These are phyloP conservation scores for Pseudomyrmex gracilis DNA, from an alignment of 1,140 invertebrate genomes.

Conservation along the genomic window DNA sequence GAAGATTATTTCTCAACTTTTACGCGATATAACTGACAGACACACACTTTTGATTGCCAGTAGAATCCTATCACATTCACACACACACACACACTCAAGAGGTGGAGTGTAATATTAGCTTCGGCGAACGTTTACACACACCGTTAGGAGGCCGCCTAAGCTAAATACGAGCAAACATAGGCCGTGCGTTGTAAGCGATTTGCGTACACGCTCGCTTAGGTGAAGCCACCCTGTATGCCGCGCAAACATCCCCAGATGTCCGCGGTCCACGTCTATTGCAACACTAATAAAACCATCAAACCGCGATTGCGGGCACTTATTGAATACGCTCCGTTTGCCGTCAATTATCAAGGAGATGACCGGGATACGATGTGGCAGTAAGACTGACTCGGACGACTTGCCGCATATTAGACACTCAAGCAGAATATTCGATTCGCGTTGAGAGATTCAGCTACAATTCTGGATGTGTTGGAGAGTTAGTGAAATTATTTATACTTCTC, in stretches of 20 bases:
- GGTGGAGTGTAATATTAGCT: conserved; percentile 4
- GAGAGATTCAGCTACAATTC: not conserved
- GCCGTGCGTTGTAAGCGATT: conserved; percentile 40
- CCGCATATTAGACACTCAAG: not conserved
- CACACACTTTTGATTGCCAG: not conserved
- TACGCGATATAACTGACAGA: no score
- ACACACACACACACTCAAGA: no score
- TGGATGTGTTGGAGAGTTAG: no score
- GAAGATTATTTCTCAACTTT: conserved; percentile 3
- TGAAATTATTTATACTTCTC: no score
- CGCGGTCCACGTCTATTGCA: conserved; percentile 24
- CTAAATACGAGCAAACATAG: conserved; percentile 38
- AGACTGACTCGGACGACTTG: not conserved
- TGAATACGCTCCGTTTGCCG: conserved; percentile 25
- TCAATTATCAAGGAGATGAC: conserved; percentile 14
- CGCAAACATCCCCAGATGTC: conserved; percentile 38
- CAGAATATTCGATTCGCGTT: not conserved
- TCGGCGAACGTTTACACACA: conserved; percentile 13
- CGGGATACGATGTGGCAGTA: not conserved
- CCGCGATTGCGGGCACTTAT: conserved; percentile 20
- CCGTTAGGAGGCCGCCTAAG: conserved; percentile 18
- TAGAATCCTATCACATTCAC: not conserved
- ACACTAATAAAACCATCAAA: conserved; percentile 56
- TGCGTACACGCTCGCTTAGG: conserved; percentile 16
- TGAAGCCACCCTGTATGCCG: conserved; percentile 4